phyloP scores from a whole-genome alignment of 37 sponge, comb jelly and placozoan species.

The Axinella damicornis region DNA sequence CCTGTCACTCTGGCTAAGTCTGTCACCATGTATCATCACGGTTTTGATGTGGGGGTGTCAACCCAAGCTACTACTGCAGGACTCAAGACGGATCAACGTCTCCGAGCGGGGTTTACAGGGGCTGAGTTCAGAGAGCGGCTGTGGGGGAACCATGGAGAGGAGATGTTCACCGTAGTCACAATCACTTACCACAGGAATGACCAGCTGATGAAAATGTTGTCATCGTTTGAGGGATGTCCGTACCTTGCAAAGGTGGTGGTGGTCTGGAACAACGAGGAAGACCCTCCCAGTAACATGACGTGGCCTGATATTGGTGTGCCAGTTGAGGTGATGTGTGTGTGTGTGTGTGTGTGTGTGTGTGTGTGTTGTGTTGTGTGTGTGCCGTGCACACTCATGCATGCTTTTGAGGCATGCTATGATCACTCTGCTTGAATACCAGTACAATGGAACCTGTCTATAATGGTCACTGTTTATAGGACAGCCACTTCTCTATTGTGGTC shows the following conservation, averaged over 20 bases:
- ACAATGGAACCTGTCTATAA: no score
- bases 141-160: constrained; percentile 67
- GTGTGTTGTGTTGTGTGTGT: no score
- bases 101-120: background rate
- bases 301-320: constrained; percentile 69
- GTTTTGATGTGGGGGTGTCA: constrained; percentile 4
- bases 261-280: constrained; percentile 85
- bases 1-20: constrained; percentile 9
- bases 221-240: constrained; percentile 26
- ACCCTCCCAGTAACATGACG: constrained; percentile 16
- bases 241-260: constrained; percentile 74
- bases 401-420: no score
- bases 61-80: constrained; percentile 54
- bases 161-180: constrained; percentile 76
- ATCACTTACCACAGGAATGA: constrained; percentile 69
- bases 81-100: constrained; percentile 8
- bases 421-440: no score
- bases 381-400: no score
- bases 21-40: no score
- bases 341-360: no score
- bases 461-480: no score
- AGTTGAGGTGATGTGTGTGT: constrained; percentile 29
- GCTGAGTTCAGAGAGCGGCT: background rate
- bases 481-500: no score
- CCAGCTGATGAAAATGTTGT: constrained; percentile 35